A percentile compares a stretch with the other conserved stretches of the same genome.
These are phyloP conservation scores for Drosophila borealis DNA, from an alignment of 2,888 invertebrate species.

Conservation along the genomic window DNA sequence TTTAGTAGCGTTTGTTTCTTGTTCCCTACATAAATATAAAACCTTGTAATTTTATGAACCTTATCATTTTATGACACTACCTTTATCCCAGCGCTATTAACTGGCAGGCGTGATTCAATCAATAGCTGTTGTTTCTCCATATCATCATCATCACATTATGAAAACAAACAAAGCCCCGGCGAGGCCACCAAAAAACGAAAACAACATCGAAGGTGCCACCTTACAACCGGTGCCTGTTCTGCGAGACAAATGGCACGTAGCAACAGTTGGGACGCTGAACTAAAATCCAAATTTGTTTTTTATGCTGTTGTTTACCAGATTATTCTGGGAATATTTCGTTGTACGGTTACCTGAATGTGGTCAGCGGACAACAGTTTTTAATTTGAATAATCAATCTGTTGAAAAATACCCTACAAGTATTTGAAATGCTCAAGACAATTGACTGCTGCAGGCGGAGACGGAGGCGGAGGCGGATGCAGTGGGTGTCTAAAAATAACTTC, in stretches of 20 bases:
- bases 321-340: conserved; percentile 15
- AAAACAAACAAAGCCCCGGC: conserved; percentile 58
- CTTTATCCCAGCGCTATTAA: conserved; percentile 31
- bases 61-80: conserved; percentile 24
- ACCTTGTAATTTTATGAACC: conserved; percentile 14
- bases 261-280: conserved; percentile 61
- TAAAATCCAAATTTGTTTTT: conserved; percentile 52
- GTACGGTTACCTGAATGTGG: neutral
- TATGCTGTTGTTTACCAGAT: conserved; percentile 60
- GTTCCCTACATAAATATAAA: conserved; percentile 3
- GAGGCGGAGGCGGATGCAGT: conserved; percentile 50
- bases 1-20: conserved; percentile 11
- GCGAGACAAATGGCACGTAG: conserved; percentile 71
- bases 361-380: neutral
- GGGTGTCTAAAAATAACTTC: conserved; percentile 73
- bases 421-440: conserved; percentile 8
- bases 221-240: conserved; percentile 38
- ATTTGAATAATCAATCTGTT: conserved; percentile 8
- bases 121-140: conserved; percentile 50
- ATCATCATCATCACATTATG: conserved; percentile 44
- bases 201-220: conserved; percentile 22
- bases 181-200: conserved; percentile 47
- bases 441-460: conserved; percentile 15
- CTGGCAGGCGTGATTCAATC: conserved; percentile 32
- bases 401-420: conserved; percentile 16